A percentile compares a stretch with the other conserved stretches of the same genome.
These are phyloP conservation scores for Calliphora vomitoria DNA, from an alignment of 2,888 invertebrate species.

Conservation along the genomic window DNA sequence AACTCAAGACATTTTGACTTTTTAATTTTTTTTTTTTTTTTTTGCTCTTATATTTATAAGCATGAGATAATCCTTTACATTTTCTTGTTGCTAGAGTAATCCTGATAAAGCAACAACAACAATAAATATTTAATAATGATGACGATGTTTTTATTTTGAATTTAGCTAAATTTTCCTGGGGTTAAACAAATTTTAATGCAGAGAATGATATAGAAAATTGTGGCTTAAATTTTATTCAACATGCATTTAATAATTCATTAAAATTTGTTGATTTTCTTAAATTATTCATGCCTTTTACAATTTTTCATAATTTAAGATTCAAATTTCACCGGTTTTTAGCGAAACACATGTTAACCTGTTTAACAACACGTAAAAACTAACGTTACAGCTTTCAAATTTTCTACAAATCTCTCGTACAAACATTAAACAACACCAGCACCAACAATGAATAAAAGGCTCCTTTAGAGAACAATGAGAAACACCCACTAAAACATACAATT, in stretches of 20 bases:
- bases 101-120: slow-evolving; percentile 27
- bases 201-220: neutral
- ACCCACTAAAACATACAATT: neutral
- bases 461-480: slow-evolving; percentile 8
- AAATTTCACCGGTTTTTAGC: slow-evolving; percentile 38
- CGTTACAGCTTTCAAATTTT: slow-evolving; percentile 63
- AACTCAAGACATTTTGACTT: too few species aligned
- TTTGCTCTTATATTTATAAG: slow-evolving; percentile 53
- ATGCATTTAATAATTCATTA: slow-evolving; percentile 1
- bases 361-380: slow-evolving; percentile 69
- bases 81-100: slow-evolving; percentile 34
- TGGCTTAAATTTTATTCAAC: too few species aligned
- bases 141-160: neutral
- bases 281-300: neutral
- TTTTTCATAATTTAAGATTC: too few species aligned
- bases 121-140: neutral
- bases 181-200: too few species aligned
- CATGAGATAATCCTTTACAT: slow-evolving; percentile 68
- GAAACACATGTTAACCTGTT: slow-evolving; percentile 66
- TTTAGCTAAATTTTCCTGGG: slow-evolving; percentile 6
- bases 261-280: too few species aligned
- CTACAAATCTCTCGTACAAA: slow-evolving; percentile 58
- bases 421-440: neutral
- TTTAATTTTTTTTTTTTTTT: too few species aligned
- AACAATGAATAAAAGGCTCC: neutral